Percentiles rank a stretch among this genome's conserved stretches.
These are phyloP conservation scores for Molorchus minor DNA, from an alignment of 2,888 invertebrate species.

Conservation along the genomic window DNA sequence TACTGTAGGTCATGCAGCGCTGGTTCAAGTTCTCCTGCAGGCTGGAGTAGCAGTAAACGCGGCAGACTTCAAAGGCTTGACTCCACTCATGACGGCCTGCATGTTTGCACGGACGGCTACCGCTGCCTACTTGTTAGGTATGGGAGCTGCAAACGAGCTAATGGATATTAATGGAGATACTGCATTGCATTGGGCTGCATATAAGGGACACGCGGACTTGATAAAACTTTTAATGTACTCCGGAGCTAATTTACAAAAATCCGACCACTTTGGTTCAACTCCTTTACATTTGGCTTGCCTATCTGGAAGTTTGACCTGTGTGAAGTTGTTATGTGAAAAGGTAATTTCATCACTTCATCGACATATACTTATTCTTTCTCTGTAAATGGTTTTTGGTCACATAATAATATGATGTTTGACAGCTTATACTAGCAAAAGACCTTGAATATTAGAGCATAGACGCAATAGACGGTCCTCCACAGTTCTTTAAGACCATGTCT, in stretches of 20 bases:
- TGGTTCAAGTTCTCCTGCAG: slow-evolving; percentile 79
- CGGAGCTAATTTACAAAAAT: slow-evolving; percentile 87
- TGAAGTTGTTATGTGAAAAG: slow-evolving; percentile 88
- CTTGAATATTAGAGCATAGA: too few relatives aligned
- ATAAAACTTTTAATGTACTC: slow-evolving; percentile 90
- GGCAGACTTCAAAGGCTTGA: slow-evolving; percentile 88
- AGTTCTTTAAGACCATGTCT: too few relatives aligned
- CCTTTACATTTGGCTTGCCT: slow-evolving; percentile 90
- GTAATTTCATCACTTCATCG: slow-evolving; percentile 63
- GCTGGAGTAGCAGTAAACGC: slow-evolving; percentile 90
- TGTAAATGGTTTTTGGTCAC: too few relatives aligned
- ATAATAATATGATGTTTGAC: too few relatives aligned
- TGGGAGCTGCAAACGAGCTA: slow-evolving; percentile 85
- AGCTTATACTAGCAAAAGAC: too few relatives aligned
- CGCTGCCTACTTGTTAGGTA: slow-evolving; percentile 88
- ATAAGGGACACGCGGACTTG: slow-evolving; percentile 90
- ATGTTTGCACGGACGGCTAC: slow-evolving; percentile 93
- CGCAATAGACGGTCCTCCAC: too few relatives aligned
- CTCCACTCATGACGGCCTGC: slow-evolving; percentile 90
- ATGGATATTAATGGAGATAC: slow-evolving; percentile 94
- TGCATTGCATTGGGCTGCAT: slow-evolving; percentile 93
- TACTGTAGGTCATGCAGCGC: slow-evolving; percentile 76
- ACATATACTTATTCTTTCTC: too few relatives aligned
- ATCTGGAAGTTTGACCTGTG: slow-evolving; percentile 87
- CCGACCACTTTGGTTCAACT: slow-evolving; percentile 92